Percentiles rank a stretch among this genome's conserved stretches.
phyloP scores from a whole-genome alignment of 2,797 vertebrate species.

The Phalanger gymnotis region DNA sequence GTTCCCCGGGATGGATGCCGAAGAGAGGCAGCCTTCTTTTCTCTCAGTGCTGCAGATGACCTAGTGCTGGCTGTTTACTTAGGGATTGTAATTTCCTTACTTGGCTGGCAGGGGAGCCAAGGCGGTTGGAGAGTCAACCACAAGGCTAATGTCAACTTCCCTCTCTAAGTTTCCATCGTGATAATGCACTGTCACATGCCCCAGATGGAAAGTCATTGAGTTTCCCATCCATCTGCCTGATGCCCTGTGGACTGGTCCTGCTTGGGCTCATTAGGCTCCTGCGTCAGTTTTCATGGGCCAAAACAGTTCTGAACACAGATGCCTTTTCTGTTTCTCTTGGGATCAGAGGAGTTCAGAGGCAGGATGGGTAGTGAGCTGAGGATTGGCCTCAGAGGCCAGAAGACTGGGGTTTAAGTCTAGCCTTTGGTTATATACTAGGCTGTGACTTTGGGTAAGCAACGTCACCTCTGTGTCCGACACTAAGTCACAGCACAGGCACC shows the following conservation, averaged over 20 bases:
- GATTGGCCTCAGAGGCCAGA: background rate
- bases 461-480: background rate
- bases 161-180: conserved; percentile 72
- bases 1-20: background rate
- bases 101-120: conserved; percentile 54
- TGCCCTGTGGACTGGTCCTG: conserved; percentile 40
- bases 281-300: conserved; percentile 66
- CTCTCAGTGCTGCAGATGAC: conserved; percentile 57
- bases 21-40: conserved; percentile 7
- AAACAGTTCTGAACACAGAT: conserved; percentile 24
- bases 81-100: conserved; percentile 72
- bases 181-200: conserved; percentile 56
- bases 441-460: background rate
- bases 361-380: background rate
- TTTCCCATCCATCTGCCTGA: conserved; percentile 66
- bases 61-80: conserved; percentile 67
- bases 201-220: conserved; percentile 60
- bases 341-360: conserved; percentile 25
- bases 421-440: background rate
- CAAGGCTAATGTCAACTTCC: conserved; percentile 73
- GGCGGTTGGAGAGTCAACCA: conserved; percentile 70
- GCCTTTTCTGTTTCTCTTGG: conserved; percentile 59
- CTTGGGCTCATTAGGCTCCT: conserved; percentile 61
- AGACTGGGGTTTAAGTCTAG: background rate
- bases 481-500: background rate